Evolutionary conservation across 2,888 invertebrate species (phyloP).

Genomic region (Hetaerina titia): DNA sequence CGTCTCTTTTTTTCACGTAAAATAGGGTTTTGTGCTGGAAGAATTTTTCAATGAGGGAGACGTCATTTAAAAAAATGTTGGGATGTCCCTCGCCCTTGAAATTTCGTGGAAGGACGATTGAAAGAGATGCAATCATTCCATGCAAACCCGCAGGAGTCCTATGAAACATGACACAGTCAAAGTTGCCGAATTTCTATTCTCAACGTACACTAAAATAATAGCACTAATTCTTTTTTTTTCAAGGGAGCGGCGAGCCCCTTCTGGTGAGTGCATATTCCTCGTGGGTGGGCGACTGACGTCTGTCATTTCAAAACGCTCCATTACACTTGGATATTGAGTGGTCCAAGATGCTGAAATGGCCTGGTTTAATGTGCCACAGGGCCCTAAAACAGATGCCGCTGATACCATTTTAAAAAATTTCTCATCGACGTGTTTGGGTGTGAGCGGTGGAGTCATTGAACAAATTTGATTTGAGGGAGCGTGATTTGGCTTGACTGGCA

Average conservation of each 20-base stretch:
- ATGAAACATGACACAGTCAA: too few species aligned
- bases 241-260: neutral
- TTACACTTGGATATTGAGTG: neutral
- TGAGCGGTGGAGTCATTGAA: neutral
- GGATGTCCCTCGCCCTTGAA: too few species aligned
- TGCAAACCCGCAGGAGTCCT: too few species aligned
- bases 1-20: too few species aligned
- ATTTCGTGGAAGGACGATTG: too few species aligned
- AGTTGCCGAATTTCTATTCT: too few species aligned
- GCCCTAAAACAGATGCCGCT: neutral
- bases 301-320: neutral
- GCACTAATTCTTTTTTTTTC: too few species aligned
- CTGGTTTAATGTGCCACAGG: neutral
- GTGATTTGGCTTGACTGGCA: constrained; percentile 1
- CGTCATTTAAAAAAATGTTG: too few species aligned
- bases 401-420: neutral
- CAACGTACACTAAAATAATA: too few species aligned
- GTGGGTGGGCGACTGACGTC: neutral
- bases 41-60: too few species aligned
- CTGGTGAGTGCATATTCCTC: neutral
- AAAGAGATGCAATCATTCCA: too few species aligned
- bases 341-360: neutral
- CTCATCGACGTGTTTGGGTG: neutral
- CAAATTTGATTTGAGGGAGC: neutral
- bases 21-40: too few species aligned